Conservation (phyloP, 2,888 invertebrate species). For the Heliconius ethilla region DNA sequence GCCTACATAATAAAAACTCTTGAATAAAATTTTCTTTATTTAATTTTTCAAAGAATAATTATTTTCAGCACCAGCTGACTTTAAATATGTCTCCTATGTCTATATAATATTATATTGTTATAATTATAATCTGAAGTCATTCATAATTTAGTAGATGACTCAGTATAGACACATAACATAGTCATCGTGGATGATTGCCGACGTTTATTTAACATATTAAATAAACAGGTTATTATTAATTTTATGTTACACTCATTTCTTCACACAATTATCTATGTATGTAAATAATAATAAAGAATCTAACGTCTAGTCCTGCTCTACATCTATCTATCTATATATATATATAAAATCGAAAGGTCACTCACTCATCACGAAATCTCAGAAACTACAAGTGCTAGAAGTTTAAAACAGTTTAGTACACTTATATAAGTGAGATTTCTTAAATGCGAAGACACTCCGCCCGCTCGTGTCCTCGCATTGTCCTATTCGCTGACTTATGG, state of each 20-base stretch:
- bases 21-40: no score
- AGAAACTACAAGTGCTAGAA: no score
- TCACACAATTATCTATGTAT: neutral
- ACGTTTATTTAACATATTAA: slow-evolving; percentile 34
- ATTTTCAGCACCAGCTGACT: neutral
- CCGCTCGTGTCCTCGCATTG: slow-evolving; percentile 23
- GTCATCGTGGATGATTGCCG: slow-evolving; percentile 35
- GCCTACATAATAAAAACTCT: neutral
- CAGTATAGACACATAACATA: slow-evolving; percentile 27
- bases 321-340: neutral
- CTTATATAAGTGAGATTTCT: no score
- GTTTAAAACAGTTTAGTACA: no score
- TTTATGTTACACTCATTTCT: neutral
- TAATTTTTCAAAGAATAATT: neutral
- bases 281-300: neutral
- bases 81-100: neutral
- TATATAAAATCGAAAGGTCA: no score
- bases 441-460: no score
- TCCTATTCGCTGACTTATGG: slow-evolving; percentile 56
- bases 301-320: neutral
- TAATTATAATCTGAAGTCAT: slow-evolving; percentile 26
- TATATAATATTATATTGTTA: neutral
- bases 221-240: slow-evolving; percentile 35
- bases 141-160: slow-evolving; percentile 43
- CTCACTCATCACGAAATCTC: no score